A percentile compares a stretch with the other conserved stretches of the same genome.
These are phyloP conservation scores for Tupiocoris notatus DNA, from an alignment of 2,888 invertebrate genomes.

Conservation along the genomic window DNA sequence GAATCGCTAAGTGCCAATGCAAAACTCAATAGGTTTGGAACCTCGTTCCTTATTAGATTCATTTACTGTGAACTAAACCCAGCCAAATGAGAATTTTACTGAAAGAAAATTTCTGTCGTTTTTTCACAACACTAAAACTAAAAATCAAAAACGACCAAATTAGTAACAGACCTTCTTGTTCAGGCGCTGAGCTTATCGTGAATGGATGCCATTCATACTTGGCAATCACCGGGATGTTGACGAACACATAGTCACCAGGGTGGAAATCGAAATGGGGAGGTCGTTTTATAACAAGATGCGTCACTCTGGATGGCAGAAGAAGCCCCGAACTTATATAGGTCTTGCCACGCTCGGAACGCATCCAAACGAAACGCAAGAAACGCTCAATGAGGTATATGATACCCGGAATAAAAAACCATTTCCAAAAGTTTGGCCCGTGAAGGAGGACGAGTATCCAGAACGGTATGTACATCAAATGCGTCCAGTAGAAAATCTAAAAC, in stretches of 20 bases:
- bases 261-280: conserved; percentile 83
- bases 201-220: conserved; percentile 97
- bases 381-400: conserved; percentile 76
- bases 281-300: conserved; percentile 83
- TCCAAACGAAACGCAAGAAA: conserved; percentile 59
- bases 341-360: conserved; percentile 72
- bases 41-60: too few species aligned
- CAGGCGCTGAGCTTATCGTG: conserved; percentile 93
- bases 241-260: conserved; percentile 91
- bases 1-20: too few species aligned
- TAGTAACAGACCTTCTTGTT: conserved; percentile 69
- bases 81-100: too few species aligned
- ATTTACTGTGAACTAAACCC: too few species aligned
- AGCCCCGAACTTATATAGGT: conserved; percentile 87
- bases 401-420: conserved; percentile 86
- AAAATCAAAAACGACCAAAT: too few species aligned
- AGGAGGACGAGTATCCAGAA: conserved; percentile 82
- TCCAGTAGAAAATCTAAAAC: conserved; percentile 87
- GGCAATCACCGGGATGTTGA: conserved; percentile 88
- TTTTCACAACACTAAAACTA: too few species aligned
- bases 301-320: conserved; percentile 83
- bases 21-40: too few species aligned
- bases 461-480: conserved; percentile 82
- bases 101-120: too few species aligned
- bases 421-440: conserved; percentile 93